These are phyloP conservation scores for Cheilosia soror DNA, from an alignment of 2,888 invertebrate genomes.

Conservation along the genomic window DNA sequence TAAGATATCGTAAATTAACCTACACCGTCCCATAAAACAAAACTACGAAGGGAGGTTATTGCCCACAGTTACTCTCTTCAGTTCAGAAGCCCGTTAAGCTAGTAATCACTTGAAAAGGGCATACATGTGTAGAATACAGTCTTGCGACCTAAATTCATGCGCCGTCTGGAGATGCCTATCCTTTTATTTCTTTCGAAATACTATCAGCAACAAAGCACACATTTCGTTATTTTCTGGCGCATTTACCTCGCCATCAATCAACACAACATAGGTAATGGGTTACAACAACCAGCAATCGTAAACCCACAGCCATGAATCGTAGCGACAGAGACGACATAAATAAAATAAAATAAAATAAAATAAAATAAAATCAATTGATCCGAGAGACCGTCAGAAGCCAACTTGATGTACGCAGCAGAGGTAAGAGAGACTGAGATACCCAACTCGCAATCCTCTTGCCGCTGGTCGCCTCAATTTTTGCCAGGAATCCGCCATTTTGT, in stretches of 20 bases:
- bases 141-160: background rate
- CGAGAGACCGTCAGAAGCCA: slow-evolving; percentile 32
- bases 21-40: too few relatives aligned
- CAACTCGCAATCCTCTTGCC: too few relatives aligned
- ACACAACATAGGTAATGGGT: background rate
- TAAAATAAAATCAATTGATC: slow-evolving; percentile 19
- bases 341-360: background rate
- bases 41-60: too few relatives aligned
- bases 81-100: background rate
- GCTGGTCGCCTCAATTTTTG: too few relatives aligned
- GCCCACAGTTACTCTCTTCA: background rate
- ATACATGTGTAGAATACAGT: background rate
- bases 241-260: slow-evolving; percentile 26
- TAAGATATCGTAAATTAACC: too few relatives aligned
- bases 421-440: too few relatives aligned
- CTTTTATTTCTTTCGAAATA: slow-evolving; percentile 3
- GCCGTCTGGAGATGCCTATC: background rate
- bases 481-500: too few relatives aligned
- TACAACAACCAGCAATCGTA: background rate
- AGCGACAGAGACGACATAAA: background rate
- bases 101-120: background rate
- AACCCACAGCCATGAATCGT: slow-evolving; percentile 9
- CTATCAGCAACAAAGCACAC: background rate
- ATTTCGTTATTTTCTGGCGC: background rate
- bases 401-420: slow-evolving; percentile 19